phyloP scores from a whole-genome alignment of 2,113 vertebrate species.

The Blennius ocellaris region DNA sequence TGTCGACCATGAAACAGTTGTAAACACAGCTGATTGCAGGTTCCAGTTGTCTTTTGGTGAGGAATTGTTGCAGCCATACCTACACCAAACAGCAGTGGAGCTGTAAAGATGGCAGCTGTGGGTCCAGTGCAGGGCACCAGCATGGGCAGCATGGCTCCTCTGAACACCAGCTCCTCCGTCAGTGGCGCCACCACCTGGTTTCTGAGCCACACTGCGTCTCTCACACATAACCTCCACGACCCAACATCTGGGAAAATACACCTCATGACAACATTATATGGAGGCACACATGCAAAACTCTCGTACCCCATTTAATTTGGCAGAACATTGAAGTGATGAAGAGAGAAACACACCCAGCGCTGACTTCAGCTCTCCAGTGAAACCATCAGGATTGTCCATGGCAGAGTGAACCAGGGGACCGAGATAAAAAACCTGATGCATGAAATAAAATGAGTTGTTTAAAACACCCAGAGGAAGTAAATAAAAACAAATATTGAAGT shows the following conservation, averaged over 20 bases:
- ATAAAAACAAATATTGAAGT: constrained; percentile 13
- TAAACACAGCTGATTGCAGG: not conserved
- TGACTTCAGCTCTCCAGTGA: constrained; percentile 77
- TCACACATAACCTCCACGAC: constrained; percentile 78
- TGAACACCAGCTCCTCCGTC: constrained; percentile 87
- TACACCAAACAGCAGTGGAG: constrained; percentile 85
- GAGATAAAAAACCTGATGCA: constrained; percentile 55
- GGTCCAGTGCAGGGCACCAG: constrained; percentile 83
- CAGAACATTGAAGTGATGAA: constrained; percentile 11
- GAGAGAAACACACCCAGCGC: constrained; percentile 76
- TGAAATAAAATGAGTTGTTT: constrained; percentile 24
- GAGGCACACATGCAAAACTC: constrained; percentile 26
- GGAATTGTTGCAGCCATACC: constrained; percentile 18
- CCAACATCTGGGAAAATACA: constrained; percentile 71
- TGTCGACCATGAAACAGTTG: too few relatives aligned
- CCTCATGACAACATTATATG: constrained; percentile 18
- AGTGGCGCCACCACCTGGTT: constrained; percentile 89
- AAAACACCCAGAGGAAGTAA: constrained; percentile 1
- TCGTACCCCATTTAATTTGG: not conserved
- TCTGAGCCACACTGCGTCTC: constrained; percentile 86
- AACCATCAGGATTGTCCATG: constrained; percentile 66
- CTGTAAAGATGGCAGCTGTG: constrained; percentile 80
- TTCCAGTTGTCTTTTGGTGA: not conserved
- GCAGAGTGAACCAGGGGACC: constrained; percentile 44
- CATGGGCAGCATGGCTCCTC: constrained; percentile 87